Base-by-base conservation (phyloP, 1,140 invertebrate genomes). In the Chlorops oryzae region DNA sequence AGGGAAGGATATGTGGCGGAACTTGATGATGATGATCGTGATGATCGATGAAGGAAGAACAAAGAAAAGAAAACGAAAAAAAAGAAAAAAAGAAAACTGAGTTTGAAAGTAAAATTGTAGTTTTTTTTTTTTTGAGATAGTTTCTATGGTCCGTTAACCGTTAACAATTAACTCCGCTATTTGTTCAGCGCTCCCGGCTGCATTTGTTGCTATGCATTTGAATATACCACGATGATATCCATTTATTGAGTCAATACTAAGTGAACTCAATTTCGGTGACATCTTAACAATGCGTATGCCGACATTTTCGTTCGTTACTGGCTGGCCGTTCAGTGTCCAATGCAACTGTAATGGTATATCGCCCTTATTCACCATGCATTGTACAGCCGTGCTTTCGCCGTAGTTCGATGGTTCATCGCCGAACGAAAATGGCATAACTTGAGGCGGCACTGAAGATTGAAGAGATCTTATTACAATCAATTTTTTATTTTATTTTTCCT, bases 351-450 rank as follows among this genome's bases (percentile, higher is more conserved):
- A 75, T 2, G 86, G 85, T 47, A 79, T 70, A 72, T 88, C 86
- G 40, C 87, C 87, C 69, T 86, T 85, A 59, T 81, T 78, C 18
- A 87, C 80, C 55, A 84, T 82, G 73, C 90, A 93, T 37, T 77
- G 74, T 5, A 77, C 74, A 10, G 81, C 79, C 6, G 68, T 71
- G 47, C 80, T 78, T 58, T 86, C 82, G 25, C 82, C 82, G 48
- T 79, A 78, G 67, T 85, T 84, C 17, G 85, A 75, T 25, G 81
- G 77, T 38, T 84, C 80, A 51, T 85, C 81, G 18, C 83, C 83
- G 60, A 87, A 87, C 40, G 77, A 73, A 68, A 88, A 87, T 43
- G 83, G 84, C 73, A 81, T 78, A 55, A 88, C 82, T 75, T 83
- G 80, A 21, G 86, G 85, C 48, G 82, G 61, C 2, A 72, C 66